Evolutionary conservation across 2,888 invertebrate genomes (phyloP).

Genomic region (Plagiodera versicolora): DNA sequence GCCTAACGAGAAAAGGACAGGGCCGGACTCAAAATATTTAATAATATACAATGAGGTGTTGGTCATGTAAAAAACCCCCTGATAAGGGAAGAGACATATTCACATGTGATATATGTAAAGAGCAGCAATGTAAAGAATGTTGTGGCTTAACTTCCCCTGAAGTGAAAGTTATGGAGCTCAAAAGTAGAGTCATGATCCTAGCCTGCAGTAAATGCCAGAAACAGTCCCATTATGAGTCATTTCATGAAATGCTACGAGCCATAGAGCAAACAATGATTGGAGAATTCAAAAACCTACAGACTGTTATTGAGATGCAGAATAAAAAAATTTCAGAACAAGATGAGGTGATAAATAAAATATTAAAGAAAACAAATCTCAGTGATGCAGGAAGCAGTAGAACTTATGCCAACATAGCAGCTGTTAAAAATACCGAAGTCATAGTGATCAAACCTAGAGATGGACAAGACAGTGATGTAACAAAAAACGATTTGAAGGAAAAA

Average conservation of each 20-base stretch:
- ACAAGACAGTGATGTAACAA: slow-evolving; percentile 1
- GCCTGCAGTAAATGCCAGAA: not conserved
- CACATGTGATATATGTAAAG: not conserved
- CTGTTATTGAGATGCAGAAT: slow-evolving; percentile 2
- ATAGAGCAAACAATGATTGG: no score
- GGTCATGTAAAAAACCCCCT: no score
- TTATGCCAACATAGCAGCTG: not conserved
- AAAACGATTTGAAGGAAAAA: not conserved
- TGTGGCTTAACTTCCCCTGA: not conserved
- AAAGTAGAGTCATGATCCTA: slow-evolving; percentile 1
- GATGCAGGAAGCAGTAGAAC: not conserved
- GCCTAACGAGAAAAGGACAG: not conserved
- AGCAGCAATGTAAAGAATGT: no score
- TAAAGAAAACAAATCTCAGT: not conserved
- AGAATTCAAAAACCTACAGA: not conserved
- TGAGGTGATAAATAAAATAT: slow-evolving; percentile 3
- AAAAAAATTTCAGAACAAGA: slow-evolving; percentile 1
- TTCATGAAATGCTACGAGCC: no score
- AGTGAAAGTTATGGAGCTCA: not conserved
- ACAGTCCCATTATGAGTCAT: no score
- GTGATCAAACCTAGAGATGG: not conserved
- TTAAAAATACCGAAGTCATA: not conserved
- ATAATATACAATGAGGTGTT: not conserved
- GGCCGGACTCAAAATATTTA: not conserved
- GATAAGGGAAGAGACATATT: not conserved